Evolutionary conservation across 2,888 invertebrate species (phyloP), one percentile per base, ranked within the genome.

Genomic region (Leptodirus hochenwartii): DNA sequence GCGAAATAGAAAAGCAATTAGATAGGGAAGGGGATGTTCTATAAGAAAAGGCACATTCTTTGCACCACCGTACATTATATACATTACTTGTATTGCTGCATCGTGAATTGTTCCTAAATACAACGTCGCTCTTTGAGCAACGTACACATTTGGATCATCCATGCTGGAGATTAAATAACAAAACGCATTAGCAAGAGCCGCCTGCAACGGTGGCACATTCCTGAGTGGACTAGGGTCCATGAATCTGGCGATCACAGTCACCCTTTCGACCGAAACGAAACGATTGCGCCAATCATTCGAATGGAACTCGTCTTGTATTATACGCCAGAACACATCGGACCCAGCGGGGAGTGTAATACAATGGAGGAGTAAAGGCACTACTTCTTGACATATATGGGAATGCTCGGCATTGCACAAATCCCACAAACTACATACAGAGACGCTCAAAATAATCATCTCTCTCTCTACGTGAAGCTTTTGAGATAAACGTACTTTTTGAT

Each of bases 271-370:
- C 16, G 96, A 91, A 26, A 81, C 75, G 59, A 95, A 96, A 40
- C 98, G 64, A 11, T 75, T 68, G 38, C 78, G 71, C 79, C 93
- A 88, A 54, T 91, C 85, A 5, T 67, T 64, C 49, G 74, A 77
- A 42, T 90, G 88, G 58, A 96, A 99, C 50, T 88, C 84, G 45
- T 85, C 81, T 48, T 95, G 82, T 30, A 98, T 74, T n/a, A 91
- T 70, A 39, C 78, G 72, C 80, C 96, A 96, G 54, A 98, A 87
- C 25, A 91, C 82, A 52, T 95, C 93, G 0, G 85, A 80, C 2
- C 98, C 98, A 33, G 81, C 75, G 1, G 91, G 82, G 37, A 98
- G 62, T 0, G 93, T 90, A 36, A 96, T 78, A 49, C 91, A 91
- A 57, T 98, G 95, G 34, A 98, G 63, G 37, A 99, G 61, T 31